phyloP scores from a whole-genome alignment of 1,140 invertebrate species.

The Mizuhopecten yessoensis region DNA sequence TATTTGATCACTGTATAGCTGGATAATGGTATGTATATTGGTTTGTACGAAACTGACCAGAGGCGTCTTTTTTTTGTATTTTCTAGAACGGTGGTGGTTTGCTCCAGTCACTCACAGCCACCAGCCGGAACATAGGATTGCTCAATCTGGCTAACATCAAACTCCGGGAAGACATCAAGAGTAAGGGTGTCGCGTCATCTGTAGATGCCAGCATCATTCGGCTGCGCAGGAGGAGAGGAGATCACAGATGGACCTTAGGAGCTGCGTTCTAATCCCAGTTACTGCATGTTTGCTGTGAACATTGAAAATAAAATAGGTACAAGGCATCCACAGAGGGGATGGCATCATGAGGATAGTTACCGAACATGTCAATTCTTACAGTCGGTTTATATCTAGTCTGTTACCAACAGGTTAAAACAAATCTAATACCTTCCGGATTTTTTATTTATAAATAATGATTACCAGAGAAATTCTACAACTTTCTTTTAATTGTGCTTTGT shows the following conservation, averaged over 20 bases:
- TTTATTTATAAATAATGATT: neutral
- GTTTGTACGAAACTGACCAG: no score
- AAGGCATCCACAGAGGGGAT: neutral
- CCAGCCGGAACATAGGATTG: conserved; percentile 81
- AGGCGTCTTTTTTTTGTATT: conserved; percentile 3
- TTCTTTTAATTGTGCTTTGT: conserved; percentile 1
- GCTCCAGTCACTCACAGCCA: conserved; percentile 80
- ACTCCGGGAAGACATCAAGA: conserved; percentile 78
- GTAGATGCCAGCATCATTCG: conserved; percentile 79
- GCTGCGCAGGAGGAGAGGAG: conserved; percentile 77
- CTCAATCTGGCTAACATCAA: conserved; percentile 76
- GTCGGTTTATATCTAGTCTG: conserved; percentile 22
- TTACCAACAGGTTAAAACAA: conserved; percentile 7
- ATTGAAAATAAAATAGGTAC: neutral
- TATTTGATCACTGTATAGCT: no score
- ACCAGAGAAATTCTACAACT: neutral
- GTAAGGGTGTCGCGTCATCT: conserved; percentile 76
- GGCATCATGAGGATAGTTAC: neutral
- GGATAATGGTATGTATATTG: no score
- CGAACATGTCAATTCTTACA: neutral
- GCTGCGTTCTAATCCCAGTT: conserved; percentile 73
- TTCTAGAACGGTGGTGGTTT: conserved; percentile 79
- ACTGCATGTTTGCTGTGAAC: conserved; percentile 37
- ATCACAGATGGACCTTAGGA: conserved; percentile 81
- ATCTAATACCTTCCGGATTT: neutral